Evolutionary conservation across 2,888 invertebrate species (phyloP).

Genomic region (Habrosyne pyritoides): DNA sequence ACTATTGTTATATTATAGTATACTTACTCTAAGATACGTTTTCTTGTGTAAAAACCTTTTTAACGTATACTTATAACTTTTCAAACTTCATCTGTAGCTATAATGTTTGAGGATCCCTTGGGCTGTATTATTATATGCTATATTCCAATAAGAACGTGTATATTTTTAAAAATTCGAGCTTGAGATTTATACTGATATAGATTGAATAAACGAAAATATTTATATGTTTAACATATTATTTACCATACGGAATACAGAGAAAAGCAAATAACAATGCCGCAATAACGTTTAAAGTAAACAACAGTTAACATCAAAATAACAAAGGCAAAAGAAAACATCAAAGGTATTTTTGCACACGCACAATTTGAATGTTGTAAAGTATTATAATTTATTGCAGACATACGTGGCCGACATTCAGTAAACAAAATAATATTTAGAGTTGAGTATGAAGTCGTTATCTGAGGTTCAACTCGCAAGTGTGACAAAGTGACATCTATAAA

Average conservation of each 20-base stretch:
- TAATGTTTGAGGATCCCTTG: no score
- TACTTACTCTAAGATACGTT: no score
- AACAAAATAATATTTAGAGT: slow-evolving; percentile 43
- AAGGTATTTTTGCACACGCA: background rate
- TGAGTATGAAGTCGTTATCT: slow-evolving; percentile 64
- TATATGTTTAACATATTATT: background rate
- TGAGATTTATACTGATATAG: background rate
- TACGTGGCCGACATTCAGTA: slow-evolving; percentile 37
- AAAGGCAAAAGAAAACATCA: slow-evolving; percentile 1
- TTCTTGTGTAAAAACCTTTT: no score
- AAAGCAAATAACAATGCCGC: background rate
- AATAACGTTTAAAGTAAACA: slow-evolving; percentile 1
- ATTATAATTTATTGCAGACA: slow-evolving; percentile 21
- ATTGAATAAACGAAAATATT: background rate
- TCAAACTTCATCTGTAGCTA: no score
- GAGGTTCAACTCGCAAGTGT: slow-evolving; percentile 61
- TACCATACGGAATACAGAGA: background rate
- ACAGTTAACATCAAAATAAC: background rate
- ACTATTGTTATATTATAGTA: no score
- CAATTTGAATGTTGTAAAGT: slow-evolving; percentile 3
- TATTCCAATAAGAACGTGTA: background rate
- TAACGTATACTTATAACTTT: no score
- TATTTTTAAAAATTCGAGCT: slow-evolving; percentile 1
- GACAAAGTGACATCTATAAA: slow-evolving; percentile 73
- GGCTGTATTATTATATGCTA: no score